phyloP scores from a whole-genome alignment of 2,113 vertebrate species.

The Ibidorhyncha struthersii region DNA sequence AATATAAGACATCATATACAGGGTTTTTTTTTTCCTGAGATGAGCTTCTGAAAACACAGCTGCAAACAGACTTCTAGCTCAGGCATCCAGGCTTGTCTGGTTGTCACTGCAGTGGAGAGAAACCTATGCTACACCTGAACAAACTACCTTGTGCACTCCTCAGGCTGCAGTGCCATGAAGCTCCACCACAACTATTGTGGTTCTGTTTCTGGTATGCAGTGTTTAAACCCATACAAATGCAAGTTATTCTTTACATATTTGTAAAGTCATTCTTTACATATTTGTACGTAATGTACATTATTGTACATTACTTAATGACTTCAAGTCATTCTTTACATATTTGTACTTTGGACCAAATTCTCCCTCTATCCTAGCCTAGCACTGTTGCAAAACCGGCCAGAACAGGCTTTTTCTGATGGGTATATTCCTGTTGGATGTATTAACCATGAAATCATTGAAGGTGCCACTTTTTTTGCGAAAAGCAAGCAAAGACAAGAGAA shows the following conservation, averaged over 20 bases:
- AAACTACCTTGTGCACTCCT: background rate
- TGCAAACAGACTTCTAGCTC: background rate
- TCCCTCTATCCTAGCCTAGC: background rate
- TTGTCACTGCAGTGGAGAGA: background rate
- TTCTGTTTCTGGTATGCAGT: background rate
- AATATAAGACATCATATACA: background rate
- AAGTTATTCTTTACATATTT: background rate
- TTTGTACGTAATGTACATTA: background rate
- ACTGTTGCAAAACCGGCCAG: background rate
- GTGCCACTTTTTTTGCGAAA: background rate
- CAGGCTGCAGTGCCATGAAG: background rate
- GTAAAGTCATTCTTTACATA: background rate
- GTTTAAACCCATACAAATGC: background rate
- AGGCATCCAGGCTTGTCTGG: background rate
- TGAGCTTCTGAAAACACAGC: background rate
- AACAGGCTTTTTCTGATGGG: background rate
- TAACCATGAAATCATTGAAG: background rate
- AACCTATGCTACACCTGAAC: background rate
- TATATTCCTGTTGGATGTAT: background rate
- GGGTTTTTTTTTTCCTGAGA: background rate
- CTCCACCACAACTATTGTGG: background rate
- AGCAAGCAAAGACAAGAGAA: background rate
- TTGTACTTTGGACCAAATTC: background rate
- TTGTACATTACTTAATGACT: background rate
- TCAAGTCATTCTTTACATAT: background rate